Percentiles rank a stretch among this genome's conserved stretches.
These are phyloP conservation scores for Pygoscelis adeliae DNA, from an alignment of 2,113 vertebrate genomes.

Conservation along the genomic window DNA sequence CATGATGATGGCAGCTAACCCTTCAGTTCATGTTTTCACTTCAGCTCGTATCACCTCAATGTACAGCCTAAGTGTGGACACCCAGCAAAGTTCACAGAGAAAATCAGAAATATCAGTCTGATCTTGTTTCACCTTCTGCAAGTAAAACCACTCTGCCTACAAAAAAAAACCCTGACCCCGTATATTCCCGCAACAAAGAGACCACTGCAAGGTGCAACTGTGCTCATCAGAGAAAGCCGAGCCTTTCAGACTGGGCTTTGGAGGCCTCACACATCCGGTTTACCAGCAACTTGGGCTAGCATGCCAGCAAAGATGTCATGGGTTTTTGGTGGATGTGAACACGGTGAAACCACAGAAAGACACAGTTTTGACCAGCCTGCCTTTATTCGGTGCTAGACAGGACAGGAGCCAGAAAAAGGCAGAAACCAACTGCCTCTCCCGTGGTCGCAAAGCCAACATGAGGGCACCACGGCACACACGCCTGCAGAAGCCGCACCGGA, in stretches of 20 bases:
- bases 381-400: neutral
- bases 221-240: rapidly evolving
- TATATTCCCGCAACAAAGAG: neutral
- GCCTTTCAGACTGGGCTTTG: rapidly evolving
- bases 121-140: neutral
- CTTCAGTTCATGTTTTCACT: constrained; percentile 5
- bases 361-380: neutral
- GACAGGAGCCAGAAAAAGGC: neutral
- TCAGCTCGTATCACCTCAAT: neutral
- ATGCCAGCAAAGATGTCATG: neutral
- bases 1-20: neutral
- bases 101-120: constrained; percentile 15
- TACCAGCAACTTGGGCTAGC: neutral
- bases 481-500: rapidly evolving
- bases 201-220: neutral
- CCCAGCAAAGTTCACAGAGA: constrained; percentile 21
- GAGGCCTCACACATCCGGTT: neutral
- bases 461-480: rapidly evolving
- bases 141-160: neutral
- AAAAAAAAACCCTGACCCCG: neutral
- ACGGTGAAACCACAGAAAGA: neutral
- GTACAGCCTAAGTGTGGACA: neutral
- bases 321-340: neutral
- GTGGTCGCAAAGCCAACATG: rapidly evolving
- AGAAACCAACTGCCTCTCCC: rapidly evolving